Evolutionary conservation across 2,113 vertebrate species (phyloP).

Genomic region (Fulica atra): DNA sequence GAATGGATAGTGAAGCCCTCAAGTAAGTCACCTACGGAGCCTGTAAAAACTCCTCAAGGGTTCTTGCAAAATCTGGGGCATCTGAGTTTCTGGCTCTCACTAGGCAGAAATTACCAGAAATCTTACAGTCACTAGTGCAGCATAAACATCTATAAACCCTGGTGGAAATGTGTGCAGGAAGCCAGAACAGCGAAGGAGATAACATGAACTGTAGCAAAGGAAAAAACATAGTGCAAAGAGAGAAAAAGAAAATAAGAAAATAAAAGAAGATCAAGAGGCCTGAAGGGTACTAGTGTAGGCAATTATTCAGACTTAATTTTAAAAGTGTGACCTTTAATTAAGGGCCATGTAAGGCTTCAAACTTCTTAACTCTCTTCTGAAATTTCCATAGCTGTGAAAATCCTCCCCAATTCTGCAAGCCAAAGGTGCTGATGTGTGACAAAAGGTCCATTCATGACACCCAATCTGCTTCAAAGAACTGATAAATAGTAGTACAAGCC

Average conservation of each 20-base stretch:
- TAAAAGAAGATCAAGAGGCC: neutral
- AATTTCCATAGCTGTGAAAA: neutral
- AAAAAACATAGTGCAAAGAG: neutral
- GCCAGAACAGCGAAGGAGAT: neutral
- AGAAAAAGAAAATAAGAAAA: neutral
- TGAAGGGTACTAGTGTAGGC: neutral
- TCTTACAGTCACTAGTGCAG: neutral
- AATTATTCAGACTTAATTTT: neutral
- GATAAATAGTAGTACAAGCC: neutral
- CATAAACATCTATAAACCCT: neutral
- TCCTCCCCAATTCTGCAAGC: neutral
- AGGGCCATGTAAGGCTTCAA: neutral
- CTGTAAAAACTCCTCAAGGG: neutral
- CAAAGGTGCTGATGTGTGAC: neutral
- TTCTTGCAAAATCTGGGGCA: neutral
- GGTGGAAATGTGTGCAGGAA: neutral
- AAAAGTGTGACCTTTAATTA: neutral
- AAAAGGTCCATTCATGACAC: neutral
- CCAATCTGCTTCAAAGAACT: neutral
- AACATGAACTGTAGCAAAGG: neutral
- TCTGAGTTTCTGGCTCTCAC: neutral
- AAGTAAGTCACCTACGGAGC: neutral
- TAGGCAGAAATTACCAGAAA: neutral
- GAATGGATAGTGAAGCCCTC: neutral
- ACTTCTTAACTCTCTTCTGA: neutral